Evolutionary conservation across 2,797 vertebrate species (phyloP), one percentile per base, ranked within the genome.

Genomic region (Oreochromis grahami): DNA sequence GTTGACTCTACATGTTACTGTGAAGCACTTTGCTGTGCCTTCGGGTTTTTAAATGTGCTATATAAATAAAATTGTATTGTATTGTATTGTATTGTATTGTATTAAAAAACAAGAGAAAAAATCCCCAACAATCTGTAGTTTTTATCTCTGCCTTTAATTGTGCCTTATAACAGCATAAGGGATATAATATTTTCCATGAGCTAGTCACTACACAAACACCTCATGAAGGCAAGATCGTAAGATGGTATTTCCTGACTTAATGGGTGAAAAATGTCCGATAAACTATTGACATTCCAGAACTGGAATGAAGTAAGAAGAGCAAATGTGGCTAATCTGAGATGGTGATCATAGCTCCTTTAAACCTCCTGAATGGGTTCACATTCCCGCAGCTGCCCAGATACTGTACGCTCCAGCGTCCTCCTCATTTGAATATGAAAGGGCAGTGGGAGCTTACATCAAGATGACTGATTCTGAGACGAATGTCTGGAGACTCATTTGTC

Each of bases 401-500:
- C 32, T 43, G 21, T 78, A 76, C 11, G 52, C 83, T 79, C 87
- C 80, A 43, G 6, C 15, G 43, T 89, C 86, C 70, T 77, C 77
- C 88, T 92, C 88, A 94, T 95, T 93, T 94, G 77, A 92, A 91
- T 93, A 88, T 84, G 88, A 91, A 94, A 94, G 93, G 89, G 52
- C 85, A 92, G 63, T 26, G 90, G 81, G 55, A 86, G 86, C 85
- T 86, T 91, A 86, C 65, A 90, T 95, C 92, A 94, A 41, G 24
- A 79, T 92, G 93, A 93, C 29, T 85, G 92, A 95, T 93, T 90
- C 81, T 15, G 70, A 87, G 84, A 78, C 92, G 82, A 87, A 81
- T 88, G 84, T 41, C 32, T 79, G 48, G 81, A 63, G 60, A 80
- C 83, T 76, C 79, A 32, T 94, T 93, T 91, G 84, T 91, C 78